These are phyloP conservation scores for Gadopsis marmoratus DNA, from an alignment of 2,797 vertebrate species.

Conservation along the genomic window DNA sequence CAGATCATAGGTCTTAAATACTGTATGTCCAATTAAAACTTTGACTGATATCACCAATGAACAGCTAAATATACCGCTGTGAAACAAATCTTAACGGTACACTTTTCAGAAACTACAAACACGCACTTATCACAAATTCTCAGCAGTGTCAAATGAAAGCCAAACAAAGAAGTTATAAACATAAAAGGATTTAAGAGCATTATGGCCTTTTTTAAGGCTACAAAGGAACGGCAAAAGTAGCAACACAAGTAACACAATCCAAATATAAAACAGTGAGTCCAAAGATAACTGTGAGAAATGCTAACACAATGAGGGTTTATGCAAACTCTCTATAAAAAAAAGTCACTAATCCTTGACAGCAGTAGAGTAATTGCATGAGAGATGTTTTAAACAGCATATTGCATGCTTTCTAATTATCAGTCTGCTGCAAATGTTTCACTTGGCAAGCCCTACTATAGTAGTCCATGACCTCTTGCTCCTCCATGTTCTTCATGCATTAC, in stretches of 20 bases:
- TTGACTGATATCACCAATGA: conserved; percentile 19
- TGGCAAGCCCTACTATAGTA: not conserved
- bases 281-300: conserved; percentile 5
- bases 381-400: conserved; percentile 11
- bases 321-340: not conserved
- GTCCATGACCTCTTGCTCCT: not conserved
- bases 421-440: conserved; percentile 27
- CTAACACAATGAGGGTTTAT: not conserved
- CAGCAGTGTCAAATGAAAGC: not conserved
- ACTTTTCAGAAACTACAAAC: not conserved
- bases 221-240: conserved; percentile 17
- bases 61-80: conserved; percentile 21
- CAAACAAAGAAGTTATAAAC: not conserved
- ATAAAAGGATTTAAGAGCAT: conserved; percentile 3
- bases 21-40: not conserved
- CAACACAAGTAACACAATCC: conserved; percentile 17
- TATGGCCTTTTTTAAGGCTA: conserved; percentile 14
- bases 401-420: conserved; percentile 17
- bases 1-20: not conserved
- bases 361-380: not conserved
- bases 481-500: not conserved
- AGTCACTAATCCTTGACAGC: conserved; percentile 4
- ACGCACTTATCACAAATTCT: not conserved
- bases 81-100: too few species aligned
- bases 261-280: conserved; percentile 16